Percentiles rank a stretch among this genome's conserved stretches.
These are phyloP conservation scores for Ochlodes sylvanus DNA, from an alignment of 2,888 invertebrate species.

Conservation along the genomic window DNA sequence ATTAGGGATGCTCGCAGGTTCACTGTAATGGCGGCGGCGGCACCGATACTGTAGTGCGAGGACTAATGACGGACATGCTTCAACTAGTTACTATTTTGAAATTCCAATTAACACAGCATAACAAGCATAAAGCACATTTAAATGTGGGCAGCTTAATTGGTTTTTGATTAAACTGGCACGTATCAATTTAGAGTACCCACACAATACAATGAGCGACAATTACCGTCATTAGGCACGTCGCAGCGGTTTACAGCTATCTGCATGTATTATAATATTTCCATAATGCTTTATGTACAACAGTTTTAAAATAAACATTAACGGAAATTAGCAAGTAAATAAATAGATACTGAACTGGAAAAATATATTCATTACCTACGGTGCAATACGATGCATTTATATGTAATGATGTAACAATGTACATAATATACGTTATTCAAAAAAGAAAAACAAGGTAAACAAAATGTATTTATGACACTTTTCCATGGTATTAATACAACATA, in stretches of 20 bases:
- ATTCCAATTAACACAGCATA: conserved; percentile 51
- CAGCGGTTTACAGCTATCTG: conserved; percentile 41
- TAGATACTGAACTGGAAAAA: background rate
- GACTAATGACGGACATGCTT: conserved; percentile 61
- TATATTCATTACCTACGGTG: background rate
- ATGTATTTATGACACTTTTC: too few relatives aligned
- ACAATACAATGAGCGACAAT: conserved; percentile 46
- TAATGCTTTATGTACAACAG: background rate
- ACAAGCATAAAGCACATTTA: conserved; percentile 52
- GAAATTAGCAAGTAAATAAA: conserved; percentile 7
- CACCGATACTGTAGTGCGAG: conserved; percentile 61
- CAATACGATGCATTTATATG: background rate
- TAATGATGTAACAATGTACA: too few relatives aligned
- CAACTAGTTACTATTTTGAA: conserved; percentile 47
- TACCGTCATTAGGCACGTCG: conserved; percentile 52
- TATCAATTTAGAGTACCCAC: conserved; percentile 34
- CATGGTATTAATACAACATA: too few relatives aligned
- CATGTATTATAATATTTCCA: conserved; percentile 37
- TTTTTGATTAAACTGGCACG: conserved; percentile 17
- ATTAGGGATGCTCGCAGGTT: conserved; percentile 56
- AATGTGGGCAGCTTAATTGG: conserved; percentile 24
- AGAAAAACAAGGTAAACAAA: background rate
- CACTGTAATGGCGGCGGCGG: conserved; percentile 74
- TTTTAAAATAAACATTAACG: background rate
- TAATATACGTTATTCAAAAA: too few relatives aligned